Evolutionary conservation across 2,113 vertebrate species (phyloP), one percentile per base, ranked within the genome.

Genomic region (Notarius quadriscutis): DNA sequence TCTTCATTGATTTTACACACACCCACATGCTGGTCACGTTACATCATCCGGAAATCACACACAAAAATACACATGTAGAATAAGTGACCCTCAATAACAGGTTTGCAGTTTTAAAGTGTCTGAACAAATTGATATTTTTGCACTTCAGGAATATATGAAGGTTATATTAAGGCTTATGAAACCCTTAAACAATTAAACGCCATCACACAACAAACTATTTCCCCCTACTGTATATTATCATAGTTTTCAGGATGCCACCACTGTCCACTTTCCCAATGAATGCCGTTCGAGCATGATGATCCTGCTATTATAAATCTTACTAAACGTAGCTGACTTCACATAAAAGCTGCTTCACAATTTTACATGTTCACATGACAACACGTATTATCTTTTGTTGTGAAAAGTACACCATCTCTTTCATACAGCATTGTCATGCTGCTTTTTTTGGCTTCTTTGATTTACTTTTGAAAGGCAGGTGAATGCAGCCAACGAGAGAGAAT

Each of bases 1-100:
- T 62, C 79, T 81, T 30, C 30, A 81, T 81, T 81, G 79, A 81
- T 81, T 81, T 62, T 62, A 81, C 79, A 81, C 12, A 53, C 79
- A 81, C 79, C 79, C 79, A 81, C 79, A 81, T 41, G 30, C 79
- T 25, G 18, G 62, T 12, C 30, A 58, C 34, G 14, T 55, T 79
- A 14, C 30, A 10, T 0, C 57, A 62, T 58, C 55, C 17, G 9
- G 0, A 62, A 62, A 20, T 41, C 79, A 62, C 7, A 5, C 20
- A 41, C 79, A 62, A 18, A 48, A 81, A 81, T 81, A 81, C 57
- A 81, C 18, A 62, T 62, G 58, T 10, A 81, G 18, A 48, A 81
- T 62, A 62, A 5, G 57, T 81, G 79, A 81, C 79, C 79, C 79
- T 60, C 2, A 57, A 18, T 8, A 30, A 27, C 58, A 60, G 4